Conservation (phyloP, 2,797 vertebrate species). For the Brotula barbata region DNA sequence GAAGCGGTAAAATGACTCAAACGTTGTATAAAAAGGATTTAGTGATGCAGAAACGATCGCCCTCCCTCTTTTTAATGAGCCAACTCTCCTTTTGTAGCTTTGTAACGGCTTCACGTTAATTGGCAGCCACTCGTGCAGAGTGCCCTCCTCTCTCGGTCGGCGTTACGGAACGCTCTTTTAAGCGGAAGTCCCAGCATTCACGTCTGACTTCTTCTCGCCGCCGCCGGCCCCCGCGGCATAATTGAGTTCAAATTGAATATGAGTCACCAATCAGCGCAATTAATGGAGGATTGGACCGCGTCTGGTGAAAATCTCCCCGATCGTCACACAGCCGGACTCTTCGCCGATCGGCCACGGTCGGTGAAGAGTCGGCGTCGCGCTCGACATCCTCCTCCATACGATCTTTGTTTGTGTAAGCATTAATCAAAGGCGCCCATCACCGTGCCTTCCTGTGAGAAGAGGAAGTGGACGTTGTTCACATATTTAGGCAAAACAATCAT, state of each 20-base stretch:
- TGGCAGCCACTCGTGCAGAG: slow-evolving; percentile 4
- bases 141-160: slow-evolving; percentile 6
- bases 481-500: too few species aligned
- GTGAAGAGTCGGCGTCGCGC: neutral
- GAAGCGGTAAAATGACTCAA: too few species aligned
- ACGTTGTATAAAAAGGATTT: slow-evolving; percentile 2
- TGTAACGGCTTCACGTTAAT: slow-evolving; percentile 12
- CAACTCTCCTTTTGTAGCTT: neutral
- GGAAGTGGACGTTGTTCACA: too few species aligned
- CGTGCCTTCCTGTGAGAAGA: too few species aligned
- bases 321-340: slow-evolving; percentile 21
- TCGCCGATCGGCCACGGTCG: slow-evolving; percentile 18
- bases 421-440: too few species aligned
- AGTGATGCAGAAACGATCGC: slow-evolving; percentile 7
- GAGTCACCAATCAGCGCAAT: slow-evolving; percentile 60
- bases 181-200: slow-evolving; percentile 16
- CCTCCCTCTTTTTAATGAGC: slow-evolving; percentile 2
- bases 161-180: slow-evolving; percentile 10
- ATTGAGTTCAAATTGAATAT: slow-evolving; percentile 74
- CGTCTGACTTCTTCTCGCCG: slow-evolving; percentile 20
- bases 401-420: neutral
- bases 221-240: slow-evolving; percentile 54
- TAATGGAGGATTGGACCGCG: slow-evolving; percentile 43
- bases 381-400: neutral
- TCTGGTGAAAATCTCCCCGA: slow-evolving; percentile 39